These are phyloP conservation scores for Tauraco hartlaubi DNA, from an alignment of 2,797 vertebrate species.

Conservation along the genomic window DNA sequence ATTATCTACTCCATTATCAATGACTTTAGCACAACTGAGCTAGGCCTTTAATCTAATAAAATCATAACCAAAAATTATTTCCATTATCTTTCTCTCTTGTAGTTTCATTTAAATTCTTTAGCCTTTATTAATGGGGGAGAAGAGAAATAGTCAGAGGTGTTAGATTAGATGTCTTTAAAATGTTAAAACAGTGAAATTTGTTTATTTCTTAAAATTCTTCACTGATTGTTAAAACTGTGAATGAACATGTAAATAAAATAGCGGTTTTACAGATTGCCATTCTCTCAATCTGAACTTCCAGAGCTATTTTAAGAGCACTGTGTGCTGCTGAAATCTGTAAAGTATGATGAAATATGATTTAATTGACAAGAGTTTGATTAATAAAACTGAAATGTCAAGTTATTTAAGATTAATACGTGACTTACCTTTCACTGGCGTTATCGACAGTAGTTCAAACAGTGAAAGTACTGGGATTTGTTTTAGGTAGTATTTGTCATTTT, in stretches of 20 bases:
- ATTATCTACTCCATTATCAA: not conserved
- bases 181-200: not conserved
- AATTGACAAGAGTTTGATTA: slow-evolving; percentile 51
- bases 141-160: not conserved
- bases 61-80: not conserved
- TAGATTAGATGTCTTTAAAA: not conserved
- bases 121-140: not conserved
- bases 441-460: slow-evolving; percentile 48
- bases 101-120: not conserved
- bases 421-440: slow-evolving; percentile 40
- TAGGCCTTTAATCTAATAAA: not conserved
- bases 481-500: slow-evolving; percentile 22
- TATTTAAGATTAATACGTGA: slow-evolving; percentile 47
- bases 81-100: not conserved
- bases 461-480: slow-evolving; percentile 49
- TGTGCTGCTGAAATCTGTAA: not conserved
- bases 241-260: not conserved
- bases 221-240: not conserved
- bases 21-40: not conserved
- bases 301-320: not conserved
- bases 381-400: slow-evolving; percentile 64
- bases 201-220: not conserved
- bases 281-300: not conserved
- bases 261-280: not conserved
- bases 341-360: slow-evolving; percentile 41